Evolutionary conservation across 2,797 vertebrate species (phyloP), one percentile per base, ranked within the genome.

Genomic region (Nyctalus aviator): DNA sequence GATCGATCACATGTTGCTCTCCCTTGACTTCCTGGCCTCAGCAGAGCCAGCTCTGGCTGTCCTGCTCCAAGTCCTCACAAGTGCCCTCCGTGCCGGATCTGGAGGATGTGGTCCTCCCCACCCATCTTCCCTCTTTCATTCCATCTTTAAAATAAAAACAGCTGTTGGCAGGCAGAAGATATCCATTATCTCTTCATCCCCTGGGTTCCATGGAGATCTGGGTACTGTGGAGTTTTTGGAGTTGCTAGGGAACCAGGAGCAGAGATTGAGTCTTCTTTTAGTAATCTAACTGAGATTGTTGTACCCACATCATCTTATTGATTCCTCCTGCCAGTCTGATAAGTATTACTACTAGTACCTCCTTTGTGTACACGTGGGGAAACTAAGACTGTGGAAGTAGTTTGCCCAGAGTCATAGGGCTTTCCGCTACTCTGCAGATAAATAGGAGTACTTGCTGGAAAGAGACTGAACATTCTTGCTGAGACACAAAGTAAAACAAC

Each of bases 401-500:
- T 82, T 77, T 59, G 35, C 17, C 18, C 59, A 79, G 41, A 48
- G 17, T 83, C 46, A 37, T 12, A 23, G 25, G 8, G 18, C 9
- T 92, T 75, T 64, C 55, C 32, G 37, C 6, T 76, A 23, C 27
- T 35, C 20, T 30, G 1, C 2, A 48, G 41, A 53, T 44, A 82
- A 71, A 90, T 23, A 3, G 27, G 4, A 15, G 10, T 41, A 32
- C 4, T 50, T 46, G 3, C 41, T 71, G 57, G 79, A 79, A 69
- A 30, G 21, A 79, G 18, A 44, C 3, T 27, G 20, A 62, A 85
- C 0, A 15, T 69, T 86, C 48, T 95, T 62, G 21, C 62, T 82
- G 44, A 91, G 55, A 86, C 5, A 21, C 11, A 21, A 87, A 78
- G 41, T 35, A 82, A 88, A 90, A 64, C 18, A 77, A 37, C 8